phyloP scores from a whole-genome alignment of 1,140 invertebrate species.

The Trypoxylus dichotomus region DNA sequence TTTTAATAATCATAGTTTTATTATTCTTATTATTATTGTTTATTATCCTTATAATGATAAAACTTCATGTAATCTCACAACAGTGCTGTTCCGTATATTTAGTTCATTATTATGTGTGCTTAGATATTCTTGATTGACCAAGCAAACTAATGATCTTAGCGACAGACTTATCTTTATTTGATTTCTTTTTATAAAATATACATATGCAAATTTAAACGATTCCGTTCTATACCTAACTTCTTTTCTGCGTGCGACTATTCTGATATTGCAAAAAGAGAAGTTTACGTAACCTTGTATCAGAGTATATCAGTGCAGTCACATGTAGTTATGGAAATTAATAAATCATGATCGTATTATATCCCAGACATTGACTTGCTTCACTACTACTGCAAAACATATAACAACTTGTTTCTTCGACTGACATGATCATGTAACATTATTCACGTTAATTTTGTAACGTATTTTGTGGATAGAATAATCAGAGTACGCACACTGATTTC shows the following conservation, averaged over 20 bases:
- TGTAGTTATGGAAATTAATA: not conserved
- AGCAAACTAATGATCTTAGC: too few relatives aligned
- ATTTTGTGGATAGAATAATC: not conserved
- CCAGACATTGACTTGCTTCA: not conserved
- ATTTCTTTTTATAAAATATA: too few relatives aligned
- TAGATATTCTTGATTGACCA: too few relatives aligned
- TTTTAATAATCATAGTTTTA: not conserved
- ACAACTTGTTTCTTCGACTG: not conserved
- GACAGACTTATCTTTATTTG: too few relatives aligned
- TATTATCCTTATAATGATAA: not conserved
- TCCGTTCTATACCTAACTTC: too few relatives aligned
- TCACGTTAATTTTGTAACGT: not conserved
- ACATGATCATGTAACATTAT: not conserved
- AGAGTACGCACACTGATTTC: not conserved
- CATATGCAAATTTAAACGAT: too few relatives aligned
- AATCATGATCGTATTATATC: not conserved
- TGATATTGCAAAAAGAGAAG: too few relatives aligned
- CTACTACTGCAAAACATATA: not conserved
- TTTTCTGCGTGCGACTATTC: too few relatives aligned
- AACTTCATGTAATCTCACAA: not conserved
- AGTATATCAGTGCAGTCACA: too few relatives aligned
- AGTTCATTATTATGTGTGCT: too few relatives aligned
- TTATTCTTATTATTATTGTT: not conserved
- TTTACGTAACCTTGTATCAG: too few relatives aligned
- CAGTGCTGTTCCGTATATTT: too few relatives aligned